Evolutionary conservation across 1,140 invertebrate genomes (phyloP), one percentile per base, ranked within the genome.

Genomic region (Drosophila bocki): DNA sequence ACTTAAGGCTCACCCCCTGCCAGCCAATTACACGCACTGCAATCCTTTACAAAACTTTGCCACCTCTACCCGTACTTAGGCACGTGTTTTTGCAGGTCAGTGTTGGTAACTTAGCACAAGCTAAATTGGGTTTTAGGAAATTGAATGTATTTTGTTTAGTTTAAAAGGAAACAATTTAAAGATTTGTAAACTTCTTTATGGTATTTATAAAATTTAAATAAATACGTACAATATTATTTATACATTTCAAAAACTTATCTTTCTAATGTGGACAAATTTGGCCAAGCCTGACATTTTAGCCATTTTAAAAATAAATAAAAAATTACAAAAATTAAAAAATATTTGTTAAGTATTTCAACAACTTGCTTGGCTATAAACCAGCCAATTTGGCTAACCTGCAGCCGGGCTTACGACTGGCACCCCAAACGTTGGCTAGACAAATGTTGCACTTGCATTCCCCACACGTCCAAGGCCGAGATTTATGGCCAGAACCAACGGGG

Each of bases 41-140:
- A 86, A 86, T 86, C 82, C 67, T 75, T 82, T 79, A 62, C 50
- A 69, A 88, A 84, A 87, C 45, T 78, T 84, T 88, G 7, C 50
- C 37, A 22, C 60, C 33, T 9, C 22, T 26, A 19, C 35, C 35
- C 15, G 4, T 37, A 48, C 79, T 65, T 35, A 32, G 57, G 56
- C 47, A 50, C 57, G 35, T 78, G 75, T 63, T 78, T 67, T 78
- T 62, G 67, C 62, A 13, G 39, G 33, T 9, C 17, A 68, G 67
- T 54, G 39, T 37, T 67, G 48, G 3, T 44, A 56, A 22, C 29
- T 13, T 7, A 29, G 17, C 6, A 63, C 8, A 6, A n/a, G 12
- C 29, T 26, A 26, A 61, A 65, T 44, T 32, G 15, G 12, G 22
- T 37, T 17, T 29, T 26, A 1, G 7, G 17, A 56, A 56, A 39